Evolutionary conservation across 92 coral and sea anemone genomes (phyloP).

Genomic region (Porites cylindrica): DNA sequence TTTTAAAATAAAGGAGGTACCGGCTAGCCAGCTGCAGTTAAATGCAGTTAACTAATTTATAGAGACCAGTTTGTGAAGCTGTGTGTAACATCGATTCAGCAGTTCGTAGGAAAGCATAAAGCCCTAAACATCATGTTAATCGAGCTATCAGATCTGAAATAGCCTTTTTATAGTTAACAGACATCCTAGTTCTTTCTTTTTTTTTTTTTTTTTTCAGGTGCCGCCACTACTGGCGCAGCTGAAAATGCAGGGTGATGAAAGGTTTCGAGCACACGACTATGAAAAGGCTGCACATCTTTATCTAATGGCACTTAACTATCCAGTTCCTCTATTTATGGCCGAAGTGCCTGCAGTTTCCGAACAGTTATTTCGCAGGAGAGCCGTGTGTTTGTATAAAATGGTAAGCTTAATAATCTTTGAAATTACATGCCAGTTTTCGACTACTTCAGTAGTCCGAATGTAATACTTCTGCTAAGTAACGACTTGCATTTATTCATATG

Average conservation of each 20-base stretch:
- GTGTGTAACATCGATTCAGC: too few relatives aligned
- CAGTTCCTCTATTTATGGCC: not conserved
- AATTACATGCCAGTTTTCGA: too few relatives aligned
- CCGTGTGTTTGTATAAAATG: constrained; percentile 16
- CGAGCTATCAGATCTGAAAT: not conserved
- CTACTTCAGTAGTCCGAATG: too few relatives aligned
- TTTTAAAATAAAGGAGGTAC: too few relatives aligned
- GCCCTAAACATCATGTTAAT: not conserved
- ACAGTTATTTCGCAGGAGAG: constrained; percentile 27
- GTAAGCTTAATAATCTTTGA: not conserved
- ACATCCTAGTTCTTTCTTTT: not conserved
- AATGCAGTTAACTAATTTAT: too few relatives aligned
- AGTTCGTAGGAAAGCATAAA: too few relatives aligned
- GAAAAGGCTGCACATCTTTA: not conserved
- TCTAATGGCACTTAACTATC: not conserved
- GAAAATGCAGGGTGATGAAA: constrained; percentile 11
- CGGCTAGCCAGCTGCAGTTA: too few relatives aligned
- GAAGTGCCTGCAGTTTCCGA: not conserved
- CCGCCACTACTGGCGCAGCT: not conserved
- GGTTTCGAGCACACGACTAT: not conserved
- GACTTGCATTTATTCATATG: too few relatives aligned
- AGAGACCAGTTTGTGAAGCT: too few relatives aligned
- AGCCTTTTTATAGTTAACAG: not conserved
- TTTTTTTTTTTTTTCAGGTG: not conserved
- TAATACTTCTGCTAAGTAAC: too few relatives aligned